Percentiles rank a stretch among this genome's conserved stretches.
phyloP scores from a whole-genome alignment of 2,888 invertebrate genomes.

The Lepidochrysops patricia region DNA sequence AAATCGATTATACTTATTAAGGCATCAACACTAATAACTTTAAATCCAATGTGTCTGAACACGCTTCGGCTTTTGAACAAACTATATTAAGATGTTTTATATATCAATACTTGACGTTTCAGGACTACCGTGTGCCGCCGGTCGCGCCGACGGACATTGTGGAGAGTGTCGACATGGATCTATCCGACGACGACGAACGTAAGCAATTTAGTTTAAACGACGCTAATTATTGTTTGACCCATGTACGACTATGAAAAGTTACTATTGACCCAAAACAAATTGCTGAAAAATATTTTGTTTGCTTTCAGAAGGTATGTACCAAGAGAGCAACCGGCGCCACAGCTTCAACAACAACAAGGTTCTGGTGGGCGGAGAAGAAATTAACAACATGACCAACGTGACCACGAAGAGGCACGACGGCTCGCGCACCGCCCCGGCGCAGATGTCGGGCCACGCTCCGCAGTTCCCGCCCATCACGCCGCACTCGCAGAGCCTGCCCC shows the following conservation, averaged over 20 bases:
- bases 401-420: constrained; percentile 10
- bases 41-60: too few species aligned
- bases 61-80: too few species aligned
- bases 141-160: constrained; percentile 76
- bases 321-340: constrained; percentile 55
- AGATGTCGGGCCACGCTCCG: not conserved
- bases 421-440: not conserved
- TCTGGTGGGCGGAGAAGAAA: constrained; percentile 53
- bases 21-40: too few species aligned
- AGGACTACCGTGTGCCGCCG: constrained; percentile 69
- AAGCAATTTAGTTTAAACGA: constrained; percentile 30
- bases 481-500: not conserved
- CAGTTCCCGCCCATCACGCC: not conserved
- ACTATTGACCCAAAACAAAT: too few species aligned
- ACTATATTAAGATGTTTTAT: too few species aligned
- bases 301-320: constrained; percentile 52
- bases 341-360: constrained; percentile 67
- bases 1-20: too few species aligned
- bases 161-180: constrained; percentile 89
- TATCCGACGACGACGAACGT: constrained; percentile 86
- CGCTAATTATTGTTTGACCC: too few species aligned
- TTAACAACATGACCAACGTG: constrained; percentile 40
- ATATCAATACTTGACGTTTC: too few species aligned
- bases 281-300: constrained; percentile 15
- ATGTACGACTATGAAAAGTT: too few species aligned